Percentiles rank a stretch among this genome's conserved stretches.
phyloP scores from a whole-genome alignment of 2,888 invertebrate species.

The Tipula helvola region DNA sequence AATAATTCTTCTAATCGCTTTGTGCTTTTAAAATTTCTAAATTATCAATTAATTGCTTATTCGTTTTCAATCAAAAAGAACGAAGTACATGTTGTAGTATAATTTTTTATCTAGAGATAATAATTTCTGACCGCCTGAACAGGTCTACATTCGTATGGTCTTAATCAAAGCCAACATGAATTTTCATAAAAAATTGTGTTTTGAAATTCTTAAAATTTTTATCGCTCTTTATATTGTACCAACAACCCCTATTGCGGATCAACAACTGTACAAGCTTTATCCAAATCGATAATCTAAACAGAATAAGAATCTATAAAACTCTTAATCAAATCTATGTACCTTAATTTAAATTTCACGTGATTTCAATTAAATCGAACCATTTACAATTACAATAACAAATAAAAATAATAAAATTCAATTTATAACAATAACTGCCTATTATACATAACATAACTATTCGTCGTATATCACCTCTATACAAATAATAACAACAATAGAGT shows the following conservation, averaged over 20 bases:
- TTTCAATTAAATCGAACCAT: neutral
- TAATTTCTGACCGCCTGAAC: no score
- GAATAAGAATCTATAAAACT: neutral
- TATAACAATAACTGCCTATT: neutral
- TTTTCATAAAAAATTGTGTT: neutral
- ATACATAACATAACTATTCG: neutral
- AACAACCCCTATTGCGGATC: neutral
- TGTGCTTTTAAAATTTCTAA: no score
- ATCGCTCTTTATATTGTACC: neutral
- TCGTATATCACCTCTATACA: neutral
- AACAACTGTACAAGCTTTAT: neutral
- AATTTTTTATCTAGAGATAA: no score
- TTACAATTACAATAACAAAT: neutral
- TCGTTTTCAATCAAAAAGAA: no score
- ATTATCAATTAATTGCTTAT: no score
- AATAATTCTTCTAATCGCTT: no score
- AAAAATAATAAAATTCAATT: neutral
- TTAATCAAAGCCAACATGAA: no score
- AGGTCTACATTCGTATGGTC: no score
- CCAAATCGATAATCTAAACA: neutral
- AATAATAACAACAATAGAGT: neutral
- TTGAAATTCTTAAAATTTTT: no score
- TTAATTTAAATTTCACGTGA: neutral
- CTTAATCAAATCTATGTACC: neutral
- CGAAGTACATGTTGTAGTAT: no score